Evolutionary conservation across 2,888 invertebrate species (phyloP).

Genomic region (Spodoptera littoralis): DNA sequence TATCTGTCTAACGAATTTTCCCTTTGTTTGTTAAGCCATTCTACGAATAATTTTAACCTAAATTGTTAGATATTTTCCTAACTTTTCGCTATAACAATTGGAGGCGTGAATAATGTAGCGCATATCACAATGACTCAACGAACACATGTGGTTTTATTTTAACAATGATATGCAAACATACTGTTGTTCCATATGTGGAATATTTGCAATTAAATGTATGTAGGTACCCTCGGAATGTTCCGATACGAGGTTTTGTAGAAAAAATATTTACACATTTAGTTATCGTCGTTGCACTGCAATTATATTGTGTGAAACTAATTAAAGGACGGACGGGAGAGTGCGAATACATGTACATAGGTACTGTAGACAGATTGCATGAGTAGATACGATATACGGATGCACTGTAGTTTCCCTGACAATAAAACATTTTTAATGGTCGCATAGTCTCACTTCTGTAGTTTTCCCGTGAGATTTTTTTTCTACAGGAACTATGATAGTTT

Average conservation of each 20-base stretch:
- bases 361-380: constrained; percentile 20
- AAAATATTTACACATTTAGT: constrained; percentile 26
- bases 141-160: constrained; percentile 44
- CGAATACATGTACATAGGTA: constrained; percentile 6
- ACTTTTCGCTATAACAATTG: constrained; percentile 10
- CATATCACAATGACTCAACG: constrained; percentile 49
- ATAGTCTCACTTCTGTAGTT: background rate
- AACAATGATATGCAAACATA: constrained; percentile 47
- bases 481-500: background rate
- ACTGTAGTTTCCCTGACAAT: constrained; percentile 28
- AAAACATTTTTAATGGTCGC: constrained; percentile 16
- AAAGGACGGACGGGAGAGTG: constrained; percentile 41
- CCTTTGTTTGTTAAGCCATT: constrained; percentile 4
- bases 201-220: constrained; percentile 24
- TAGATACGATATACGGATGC: constrained; percentile 9
- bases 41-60: too few relatives aligned
- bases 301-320: constrained; percentile 36
- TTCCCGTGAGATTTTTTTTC: constrained; percentile 14
- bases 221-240: constrained; percentile 20
- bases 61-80: background rate
- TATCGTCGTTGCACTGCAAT: constrained; percentile 21
- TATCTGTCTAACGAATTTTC: constrained; percentile 12
- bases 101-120: constrained; percentile 28
- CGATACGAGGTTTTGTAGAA: constrained; percentile 21
- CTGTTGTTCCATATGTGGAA: constrained; percentile 26